phyloP scores from a whole-genome alignment of 2,797 vertebrate species.

The Apogon talboti region DNA sequence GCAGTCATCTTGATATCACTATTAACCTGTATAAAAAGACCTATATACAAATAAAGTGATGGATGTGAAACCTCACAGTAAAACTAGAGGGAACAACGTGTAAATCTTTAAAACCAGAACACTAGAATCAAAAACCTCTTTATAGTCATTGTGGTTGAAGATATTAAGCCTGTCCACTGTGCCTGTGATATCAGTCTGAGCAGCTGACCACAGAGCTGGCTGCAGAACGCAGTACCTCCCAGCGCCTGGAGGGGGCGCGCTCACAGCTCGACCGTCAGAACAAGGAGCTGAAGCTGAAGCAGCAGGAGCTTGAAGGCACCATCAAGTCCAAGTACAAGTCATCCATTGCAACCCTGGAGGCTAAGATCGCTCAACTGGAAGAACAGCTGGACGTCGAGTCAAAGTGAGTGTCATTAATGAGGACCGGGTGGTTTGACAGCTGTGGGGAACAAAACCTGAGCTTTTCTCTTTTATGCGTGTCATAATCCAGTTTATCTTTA shows the following conservation, averaged over 20 bases:
- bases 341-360: slow-evolving; percentile 86
- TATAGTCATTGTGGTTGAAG: too few relatives aligned
- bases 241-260: slow-evolving; percentile 90
- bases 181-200: slow-evolving; percentile 82
- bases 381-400: slow-evolving; percentile 93
- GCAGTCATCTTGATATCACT: too few relatives aligned
- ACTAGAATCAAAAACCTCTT: too few relatives aligned
- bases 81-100: too few relatives aligned
- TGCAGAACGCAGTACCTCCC: slow-evolving; percentile 88
- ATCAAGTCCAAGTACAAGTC: slow-evolving; percentile 95
- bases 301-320: slow-evolving; percentile 91
- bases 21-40: too few relatives aligned
- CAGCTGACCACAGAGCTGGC: slow-evolving; percentile 90
- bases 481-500: too few relatives aligned
- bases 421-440: background rate
- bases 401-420: slow-evolving; percentile 82
- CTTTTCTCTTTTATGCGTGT: too few relatives aligned
- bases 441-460: too few relatives aligned
- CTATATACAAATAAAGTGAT: too few relatives aligned
- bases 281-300: slow-evolving; percentile 93
- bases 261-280: slow-evolving; percentile 95
- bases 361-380: slow-evolving; percentile 91
- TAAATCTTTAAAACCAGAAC: too few relatives aligned
- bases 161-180: background rate
- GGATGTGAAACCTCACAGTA: too few relatives aligned